Percentiles rank a stretch among this genome's conserved stretches.
phyloP scores from a whole-genome alignment of 2,797 vertebrate genomes.

The Pseudopleuronectes americanus region DNA sequence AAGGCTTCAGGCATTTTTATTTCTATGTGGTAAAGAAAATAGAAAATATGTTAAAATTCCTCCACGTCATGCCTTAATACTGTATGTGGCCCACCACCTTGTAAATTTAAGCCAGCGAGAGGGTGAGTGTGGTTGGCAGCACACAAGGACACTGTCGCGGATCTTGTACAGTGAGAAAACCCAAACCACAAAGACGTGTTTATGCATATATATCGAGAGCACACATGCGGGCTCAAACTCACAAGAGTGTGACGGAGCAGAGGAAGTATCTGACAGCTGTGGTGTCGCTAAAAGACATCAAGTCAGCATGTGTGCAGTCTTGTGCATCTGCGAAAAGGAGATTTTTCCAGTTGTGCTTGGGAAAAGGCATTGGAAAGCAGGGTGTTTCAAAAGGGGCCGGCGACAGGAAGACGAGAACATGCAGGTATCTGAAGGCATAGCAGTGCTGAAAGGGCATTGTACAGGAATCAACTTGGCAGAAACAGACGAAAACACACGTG shows the following conservation, averaged over 20 bases:
- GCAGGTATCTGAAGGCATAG: conserved; percentile 15
- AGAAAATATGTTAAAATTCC: conserved; percentile 20
- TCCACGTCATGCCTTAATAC: conserved; percentile 24
- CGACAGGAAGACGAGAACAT: conserved; percentile 10
- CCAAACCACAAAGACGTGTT: conserved; percentile 37
- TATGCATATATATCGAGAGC: conserved; percentile 20
- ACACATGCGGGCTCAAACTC: conserved; percentile 21
- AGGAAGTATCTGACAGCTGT: conserved; percentile 42
- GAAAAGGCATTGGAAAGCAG: conserved; percentile 55
- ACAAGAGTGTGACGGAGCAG: conserved; percentile 25
- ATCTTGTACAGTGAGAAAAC: conserved; percentile 41
- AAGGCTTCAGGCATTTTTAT: conserved; percentile 42
- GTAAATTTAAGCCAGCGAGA: conserved; percentile 19
- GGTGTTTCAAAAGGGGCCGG: conserved; percentile 30
- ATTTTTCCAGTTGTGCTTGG: conserved; percentile 36
- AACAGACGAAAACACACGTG: conserved; percentile 6
- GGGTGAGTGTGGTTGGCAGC: conserved; percentile 25
- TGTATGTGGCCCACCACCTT: conserved; percentile 15
- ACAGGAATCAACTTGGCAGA: conserved; percentile 47
- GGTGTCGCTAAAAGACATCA: conserved; percentile 28
- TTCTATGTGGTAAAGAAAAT: conserved; percentile 41
- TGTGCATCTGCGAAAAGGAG: conserved; percentile 27
- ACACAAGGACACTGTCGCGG: conserved; percentile 25
- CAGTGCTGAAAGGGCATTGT: conserved; percentile 16
- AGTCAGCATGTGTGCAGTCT: conserved; percentile 1